Evolutionary conservation across 2,888 invertebrate species (phyloP), one percentile per base, ranked within the genome.

Genomic region (Dendrolimus pini): DNA sequence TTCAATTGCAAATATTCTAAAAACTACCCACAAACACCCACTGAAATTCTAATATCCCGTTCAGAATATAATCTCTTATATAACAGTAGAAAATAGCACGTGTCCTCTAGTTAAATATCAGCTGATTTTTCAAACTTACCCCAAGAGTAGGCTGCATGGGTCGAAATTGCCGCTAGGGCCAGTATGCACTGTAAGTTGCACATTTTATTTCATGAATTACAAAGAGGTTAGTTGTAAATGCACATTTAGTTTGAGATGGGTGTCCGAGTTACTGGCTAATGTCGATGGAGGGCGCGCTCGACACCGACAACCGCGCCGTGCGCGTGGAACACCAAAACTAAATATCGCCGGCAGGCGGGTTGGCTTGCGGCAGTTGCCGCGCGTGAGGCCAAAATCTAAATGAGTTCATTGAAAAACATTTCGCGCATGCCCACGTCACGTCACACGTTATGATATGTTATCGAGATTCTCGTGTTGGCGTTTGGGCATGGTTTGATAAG

Each of bases 81-180:
- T 89, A 89, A 87, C 75, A 63, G 65, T 60, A 75, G 78, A 80
- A 80, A 77, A 80, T 71, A 74, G 75, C 89, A 88, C 89, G 85
- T 88, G 88, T 75, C 64, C 55, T 60, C 69, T 71, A 71, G 62
- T 77, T 68, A 68, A 63, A 61, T 68, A 81, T 83, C 89, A 88
- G 88, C 89, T 89, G 88, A 87, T 85, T 72, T 67, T 71, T 62
- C 67, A 75, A 78, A 89, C 89, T 87, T 62, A 89, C 89, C 89
- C 89, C 89, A 90, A 14, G 75, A 72, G 58, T 30, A 54, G 30
- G 80, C 76, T 2, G 80, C 76, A 61, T 80, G 77, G 62, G 74
- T 85, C 63, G 76, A 66, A 69, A 78, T 78, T 64, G 82, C 62
- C 56, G 72, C 75, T 57, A 88, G 65, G 47, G 79, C 74, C 61